Percentiles rank a stretch among this genome's conserved stretches.
Conservation (phyloP, 2,888 invertebrate species). For the Harpalus rubripes region DNA sequence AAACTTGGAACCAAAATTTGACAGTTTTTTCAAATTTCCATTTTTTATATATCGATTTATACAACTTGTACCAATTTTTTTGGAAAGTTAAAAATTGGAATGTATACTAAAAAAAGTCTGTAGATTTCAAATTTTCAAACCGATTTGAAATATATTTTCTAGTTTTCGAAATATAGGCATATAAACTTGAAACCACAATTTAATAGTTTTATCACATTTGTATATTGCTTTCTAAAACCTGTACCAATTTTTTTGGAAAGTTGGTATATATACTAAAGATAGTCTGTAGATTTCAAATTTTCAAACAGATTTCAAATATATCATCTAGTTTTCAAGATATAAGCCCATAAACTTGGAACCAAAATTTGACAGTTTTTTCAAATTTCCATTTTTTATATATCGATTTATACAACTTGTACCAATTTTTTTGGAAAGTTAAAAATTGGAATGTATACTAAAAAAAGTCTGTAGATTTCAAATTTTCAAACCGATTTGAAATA, state of each 20-base stretch:
- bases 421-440: neutral
- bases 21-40: neutral
- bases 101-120: neutral
- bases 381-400: neutral
- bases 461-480: neutral
- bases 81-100: neutral
- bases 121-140: neutral
- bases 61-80: neutral
- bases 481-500: constrained; percentile 5
- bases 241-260: neutral
- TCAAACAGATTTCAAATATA: neutral
- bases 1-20: neutral
- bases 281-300: neutral
- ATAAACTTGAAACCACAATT: neutral
- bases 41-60: neutral
- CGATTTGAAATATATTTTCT: neutral
- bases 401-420: neutral
- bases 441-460: neutral
- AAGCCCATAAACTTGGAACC: neutral
- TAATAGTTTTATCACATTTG: neutral
- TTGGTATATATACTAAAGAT: neutral
- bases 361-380: neutral
- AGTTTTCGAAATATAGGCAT: neutral
- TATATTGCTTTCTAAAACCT: neutral
- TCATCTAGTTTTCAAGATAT: neutral